Evolutionary conservation across 2,888 invertebrate genomes (phyloP).

Genomic region (Zygaena filipendulae): DNA sequence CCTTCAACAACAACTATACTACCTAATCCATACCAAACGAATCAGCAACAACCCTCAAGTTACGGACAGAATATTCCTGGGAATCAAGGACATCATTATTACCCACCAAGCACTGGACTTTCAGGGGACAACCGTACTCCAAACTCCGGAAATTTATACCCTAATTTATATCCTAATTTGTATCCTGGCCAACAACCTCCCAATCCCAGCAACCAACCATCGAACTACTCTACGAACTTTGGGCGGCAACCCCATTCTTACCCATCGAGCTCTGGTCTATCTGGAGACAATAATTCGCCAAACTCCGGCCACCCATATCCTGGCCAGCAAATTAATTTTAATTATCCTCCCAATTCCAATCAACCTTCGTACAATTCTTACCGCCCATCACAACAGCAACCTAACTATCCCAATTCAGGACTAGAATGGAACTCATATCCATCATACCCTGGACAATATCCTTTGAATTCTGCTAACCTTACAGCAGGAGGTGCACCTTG

Average conservation of each 20-base stretch:
- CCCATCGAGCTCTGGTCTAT: constrained; percentile 3
- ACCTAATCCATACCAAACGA: constrained; percentile 10
- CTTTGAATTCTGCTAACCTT: constrained; percentile 12
- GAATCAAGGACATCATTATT: constrained; percentile 11
- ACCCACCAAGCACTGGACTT: constrained; percentile 13
- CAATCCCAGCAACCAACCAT: too few relatives aligned
- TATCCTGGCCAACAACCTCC: too few relatives aligned
- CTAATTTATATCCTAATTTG: too few relatives aligned
- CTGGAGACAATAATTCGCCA: constrained; percentile 1
- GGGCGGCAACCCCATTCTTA: too few relatives aligned
- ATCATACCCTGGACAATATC: constrained; percentile 11
- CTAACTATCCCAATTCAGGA: constrained; percentile 8
- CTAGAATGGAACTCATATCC: constrained; percentile 4
- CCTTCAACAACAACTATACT: constrained; percentile 28
- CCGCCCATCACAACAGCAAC: constrained; percentile 4
- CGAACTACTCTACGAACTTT: too few relatives aligned
- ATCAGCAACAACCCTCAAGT: constrained; percentile 5
- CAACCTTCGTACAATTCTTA: too few relatives aligned
- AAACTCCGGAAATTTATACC: too few relatives aligned
- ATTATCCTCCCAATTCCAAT: too few relatives aligned
- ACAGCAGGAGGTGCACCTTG: too few relatives aligned
- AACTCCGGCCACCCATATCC: constrained; percentile 4
- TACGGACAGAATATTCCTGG: constrained; percentile 12
- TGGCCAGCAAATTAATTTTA: too few relatives aligned
- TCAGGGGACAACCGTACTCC: constrained; percentile 11